Evolutionary conservation across 37 sponge, comb jelly and placozoan genomes (phyloP).

Genomic region (Beroe ovata): DNA sequence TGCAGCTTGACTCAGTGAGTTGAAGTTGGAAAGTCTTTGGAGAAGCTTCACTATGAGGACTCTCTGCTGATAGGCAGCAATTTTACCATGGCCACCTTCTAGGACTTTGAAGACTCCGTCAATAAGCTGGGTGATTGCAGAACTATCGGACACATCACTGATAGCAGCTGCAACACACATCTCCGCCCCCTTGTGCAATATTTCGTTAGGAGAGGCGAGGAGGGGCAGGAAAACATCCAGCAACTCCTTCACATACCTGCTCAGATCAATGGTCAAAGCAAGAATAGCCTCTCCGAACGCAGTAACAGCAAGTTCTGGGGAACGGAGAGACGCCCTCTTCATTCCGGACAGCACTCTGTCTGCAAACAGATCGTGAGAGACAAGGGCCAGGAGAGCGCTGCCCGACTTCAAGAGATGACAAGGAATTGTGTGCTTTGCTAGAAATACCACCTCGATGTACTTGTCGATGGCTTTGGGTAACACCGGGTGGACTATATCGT

Average conservation of each 20-base stretch:
- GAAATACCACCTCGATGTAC: slow-evolving; percentile 56
- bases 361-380: slow-evolving; percentile 39
- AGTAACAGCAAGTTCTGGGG: slow-evolving; percentile 32
- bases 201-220: neutral
- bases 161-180: neutral
- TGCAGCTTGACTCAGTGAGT: neutral
- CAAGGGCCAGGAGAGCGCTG: slow-evolving; percentile 7
- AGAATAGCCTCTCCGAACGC: slow-evolving; percentile 35
- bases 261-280: neutral
- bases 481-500: neutral
- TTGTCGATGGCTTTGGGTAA: slow-evolving; percentile 47
- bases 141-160: slow-evolving; percentile 18
- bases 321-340: slow-evolving; percentile 23
- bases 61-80: slow-evolving; percentile 54
- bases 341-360: slow-evolving; percentile 13
- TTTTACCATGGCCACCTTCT: slow-evolving; percentile 48
- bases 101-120: slow-evolving; percentile 18
- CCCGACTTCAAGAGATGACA: neutral
- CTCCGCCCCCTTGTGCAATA: slow-evolving; percentile 8
- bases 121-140: neutral
- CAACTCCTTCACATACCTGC: slow-evolving; percentile 51
- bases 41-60: slow-evolving; percentile 22
- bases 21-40: neutral
- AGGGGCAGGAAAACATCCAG: slow-evolving; percentile 22
- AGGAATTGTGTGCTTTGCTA: slow-evolving; percentile 4